A percentile compares a stretch with the other conserved stretches of the same genome.
phyloP scores from a whole-genome alignment of 2,113 vertebrate species.

The Ciconia boyciana region DNA sequence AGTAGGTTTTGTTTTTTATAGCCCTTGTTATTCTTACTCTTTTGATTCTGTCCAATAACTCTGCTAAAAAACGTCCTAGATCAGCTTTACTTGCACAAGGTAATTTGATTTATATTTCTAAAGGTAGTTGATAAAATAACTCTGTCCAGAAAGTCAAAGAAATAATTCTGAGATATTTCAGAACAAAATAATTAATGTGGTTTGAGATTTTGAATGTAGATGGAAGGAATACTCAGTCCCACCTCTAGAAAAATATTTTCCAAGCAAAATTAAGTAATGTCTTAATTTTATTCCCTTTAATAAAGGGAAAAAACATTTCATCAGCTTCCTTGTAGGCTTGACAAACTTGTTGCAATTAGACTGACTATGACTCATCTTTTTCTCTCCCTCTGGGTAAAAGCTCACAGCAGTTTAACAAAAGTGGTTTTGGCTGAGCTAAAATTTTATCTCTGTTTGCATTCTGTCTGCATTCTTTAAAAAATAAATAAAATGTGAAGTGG shows the following conservation, averaged over 20 bases:
- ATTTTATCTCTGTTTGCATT: background rate
- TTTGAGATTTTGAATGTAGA: background rate
- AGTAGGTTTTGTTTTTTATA: background rate
- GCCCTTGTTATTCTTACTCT: background rate
- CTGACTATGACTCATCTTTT: background rate
- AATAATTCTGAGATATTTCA: background rate
- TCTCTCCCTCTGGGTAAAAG: background rate
- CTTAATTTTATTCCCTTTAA: background rate
- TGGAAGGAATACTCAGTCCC: background rate
- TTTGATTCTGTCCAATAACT: background rate
- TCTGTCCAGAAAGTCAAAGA: background rate
- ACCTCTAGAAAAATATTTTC: background rate
- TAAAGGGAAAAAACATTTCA: background rate
- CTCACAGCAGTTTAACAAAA: background rate
- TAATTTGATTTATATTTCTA: background rate
- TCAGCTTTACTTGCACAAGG: background rate
- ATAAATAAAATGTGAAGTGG: background rate
- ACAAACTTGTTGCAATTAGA: background rate
- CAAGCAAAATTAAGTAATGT: background rate
- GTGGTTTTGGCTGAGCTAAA: background rate
- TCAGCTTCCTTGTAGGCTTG: background rate
- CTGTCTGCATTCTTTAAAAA: background rate
- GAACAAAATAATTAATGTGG: background rate
- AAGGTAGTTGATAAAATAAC: background rate
- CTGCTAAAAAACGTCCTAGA: background rate